Percentiles rank a stretch among this genome's conserved stretches.
Evolutionary conservation across 2,797 vertebrate genomes (phyloP).

Genomic region (Oreortyx pictus): DNA sequence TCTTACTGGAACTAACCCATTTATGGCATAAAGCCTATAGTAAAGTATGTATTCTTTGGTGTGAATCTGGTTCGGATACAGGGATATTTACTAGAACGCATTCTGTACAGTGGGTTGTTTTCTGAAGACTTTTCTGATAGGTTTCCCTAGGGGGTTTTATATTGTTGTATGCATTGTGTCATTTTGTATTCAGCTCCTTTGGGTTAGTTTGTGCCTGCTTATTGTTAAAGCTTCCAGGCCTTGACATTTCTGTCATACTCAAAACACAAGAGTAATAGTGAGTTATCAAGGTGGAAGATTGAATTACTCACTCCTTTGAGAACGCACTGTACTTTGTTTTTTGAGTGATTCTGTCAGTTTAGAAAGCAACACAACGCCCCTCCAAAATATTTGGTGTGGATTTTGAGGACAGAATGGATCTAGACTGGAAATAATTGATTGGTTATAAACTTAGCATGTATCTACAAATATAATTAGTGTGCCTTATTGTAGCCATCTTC

Average conservation of each 20-base stretch:
- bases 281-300: constrained; percentile 11
- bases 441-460: neutral
- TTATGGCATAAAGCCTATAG: neutral
- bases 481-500: neutral
- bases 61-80: neutral
- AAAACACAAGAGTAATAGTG: neutral
- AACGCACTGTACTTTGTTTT: neutral
- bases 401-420: neutral
- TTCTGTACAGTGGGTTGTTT: neutral
- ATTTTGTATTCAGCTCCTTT: constrained; percentile 1
- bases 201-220: neutral
- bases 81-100: neutral
- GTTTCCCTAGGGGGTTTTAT: neutral
- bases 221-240: neutral
- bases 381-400: neutral
- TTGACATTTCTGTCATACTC: constrained; percentile 23
- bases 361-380: neutral
- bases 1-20: neutral
- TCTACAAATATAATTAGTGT: neutral
- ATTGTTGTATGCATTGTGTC: neutral
- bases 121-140: neutral
- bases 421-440: neutral
- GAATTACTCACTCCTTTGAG: neutral
- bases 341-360: neutral
- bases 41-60: neutral